These are phyloP conservation scores for Drosophila pruinosa DNA, from an alignment of 1,140 invertebrate species.

Conservation along the genomic window DNA sequence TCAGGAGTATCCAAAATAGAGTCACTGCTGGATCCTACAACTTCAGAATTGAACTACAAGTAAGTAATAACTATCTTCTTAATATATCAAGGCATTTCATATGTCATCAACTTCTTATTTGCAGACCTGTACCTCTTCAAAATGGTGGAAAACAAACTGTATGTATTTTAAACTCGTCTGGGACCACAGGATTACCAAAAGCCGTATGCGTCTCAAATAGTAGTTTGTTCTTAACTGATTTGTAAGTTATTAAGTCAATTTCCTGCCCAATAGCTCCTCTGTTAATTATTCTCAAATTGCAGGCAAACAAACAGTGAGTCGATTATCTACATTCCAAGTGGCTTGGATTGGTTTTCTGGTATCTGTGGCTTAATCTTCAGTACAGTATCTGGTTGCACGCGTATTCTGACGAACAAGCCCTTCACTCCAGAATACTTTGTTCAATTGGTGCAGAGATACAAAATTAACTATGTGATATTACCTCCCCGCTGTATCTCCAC, in stretches of 20 bases:
- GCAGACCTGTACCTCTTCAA: constrained; percentile 54
- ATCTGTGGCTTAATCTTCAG: constrained; percentile 54
- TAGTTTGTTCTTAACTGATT: constrained; percentile 52
- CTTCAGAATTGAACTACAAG: constrained; percentile 27
- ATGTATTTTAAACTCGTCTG: constrained; percentile 85
- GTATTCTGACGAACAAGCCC: constrained; percentile 60
- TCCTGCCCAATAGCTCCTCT: neutral
- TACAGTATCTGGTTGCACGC: constrained; percentile 53
- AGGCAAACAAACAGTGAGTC: constrained; percentile 58
- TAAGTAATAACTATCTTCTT: neutral
- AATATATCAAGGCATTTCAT: too few relatives aligned
- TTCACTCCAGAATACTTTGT: constrained; percentile 60
- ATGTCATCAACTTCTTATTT: too few relatives aligned
- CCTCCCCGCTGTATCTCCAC: constrained; percentile 51
- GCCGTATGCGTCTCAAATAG: constrained; percentile 89
- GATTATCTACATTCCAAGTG: constrained; percentile 58
- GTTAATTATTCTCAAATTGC: neutral
- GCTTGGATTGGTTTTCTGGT: constrained; percentile 74
- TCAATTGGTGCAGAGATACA: constrained; percentile 67
- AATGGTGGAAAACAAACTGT: constrained; percentile 64
- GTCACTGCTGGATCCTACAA: constrained; percentile 53
- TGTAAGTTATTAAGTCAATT: constrained; percentile 29
- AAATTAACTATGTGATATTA: constrained; percentile 56
- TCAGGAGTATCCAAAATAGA: constrained; percentile 56
- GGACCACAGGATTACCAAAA: constrained; percentile 91